These are phyloP conservation scores for Amaurobius ferox DNA, from an alignment of 2,888 invertebrate species.

Conservation along the genomic window DNA sequence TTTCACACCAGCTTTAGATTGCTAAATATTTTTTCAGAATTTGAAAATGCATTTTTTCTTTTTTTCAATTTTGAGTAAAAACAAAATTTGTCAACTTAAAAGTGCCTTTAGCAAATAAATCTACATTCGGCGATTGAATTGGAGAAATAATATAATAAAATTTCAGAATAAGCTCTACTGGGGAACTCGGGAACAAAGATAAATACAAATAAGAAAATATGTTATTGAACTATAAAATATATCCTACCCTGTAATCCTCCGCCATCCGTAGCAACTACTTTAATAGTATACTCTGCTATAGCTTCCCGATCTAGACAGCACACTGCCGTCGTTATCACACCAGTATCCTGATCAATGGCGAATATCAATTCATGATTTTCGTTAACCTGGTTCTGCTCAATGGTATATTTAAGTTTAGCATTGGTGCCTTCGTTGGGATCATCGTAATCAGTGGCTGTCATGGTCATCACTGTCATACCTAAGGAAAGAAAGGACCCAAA, in stretches of 20 bases:
- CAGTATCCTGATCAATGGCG: conserved; percentile 77
- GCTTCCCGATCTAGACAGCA: conserved; percentile 75
- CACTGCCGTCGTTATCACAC: conserved; percentile 76
- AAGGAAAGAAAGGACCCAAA: too few species aligned
- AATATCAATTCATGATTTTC: conserved; percentile 77
- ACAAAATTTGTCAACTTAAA: too few species aligned
- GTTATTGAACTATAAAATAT: too few species aligned
- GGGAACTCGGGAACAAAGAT: not conserved
- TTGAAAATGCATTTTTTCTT: too few species aligned
- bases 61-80: too few species aligned
- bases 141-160: not conserved
- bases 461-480: conserved; percentile 77
- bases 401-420: conserved; percentile 78
- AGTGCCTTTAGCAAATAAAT: too few species aligned
- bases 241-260: conserved; percentile 75
- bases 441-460: conserved; percentile 79
- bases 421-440: conserved; percentile 78
- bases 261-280: conserved; percentile 74
- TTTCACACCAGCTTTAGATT: too few species aligned
- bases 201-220: not conserved
- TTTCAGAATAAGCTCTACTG: not conserved
- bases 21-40: too few species aligned
- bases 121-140: too few species aligned
- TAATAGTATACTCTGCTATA: conserved; percentile 75
- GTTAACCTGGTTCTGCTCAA: conserved; percentile 74